A percentile compares a stretch with the other conserved stretches of the same genome.
phyloP scores from a whole-genome alignment of 1,140 invertebrate genomes.

The Psilanteris sp. region DNA sequence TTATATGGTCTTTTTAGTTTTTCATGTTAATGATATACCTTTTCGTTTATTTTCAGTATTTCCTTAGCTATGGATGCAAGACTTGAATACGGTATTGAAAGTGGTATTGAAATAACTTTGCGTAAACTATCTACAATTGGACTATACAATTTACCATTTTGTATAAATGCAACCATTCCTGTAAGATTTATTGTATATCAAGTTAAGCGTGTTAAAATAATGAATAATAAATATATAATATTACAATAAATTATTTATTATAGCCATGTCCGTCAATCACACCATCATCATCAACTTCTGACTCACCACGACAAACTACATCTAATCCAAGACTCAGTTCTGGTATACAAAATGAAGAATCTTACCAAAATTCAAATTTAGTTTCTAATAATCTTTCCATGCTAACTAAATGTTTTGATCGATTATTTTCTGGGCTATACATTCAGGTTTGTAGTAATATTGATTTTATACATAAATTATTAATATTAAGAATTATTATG shows the following conservation, averaged over 20 bases:
- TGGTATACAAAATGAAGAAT: slow-evolving; percentile 36
- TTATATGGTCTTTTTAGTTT: no score
- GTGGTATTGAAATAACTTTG: slow-evolving; percentile 85
- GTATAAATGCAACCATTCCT: slow-evolving; percentile 80
- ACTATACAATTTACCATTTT: slow-evolving; percentile 82
- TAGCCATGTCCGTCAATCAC: slow-evolving; percentile 16
- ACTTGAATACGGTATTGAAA: slow-evolving; percentile 87
- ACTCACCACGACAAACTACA: slow-evolving; percentile 64
- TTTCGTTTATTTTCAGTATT: slow-evolving; percentile 72
- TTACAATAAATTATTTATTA: no score
- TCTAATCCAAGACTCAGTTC: slow-evolving; percentile 43
- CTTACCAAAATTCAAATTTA: slow-evolving; percentile 68
- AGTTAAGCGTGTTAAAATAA: no score
- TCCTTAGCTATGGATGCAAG: slow-evolving; percentile 88
- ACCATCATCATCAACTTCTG: slow-evolving; percentile 46
- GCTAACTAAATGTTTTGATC: slow-evolving; percentile 86
- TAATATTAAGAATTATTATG: no score
- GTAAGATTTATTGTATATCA: slow-evolving; percentile 50
- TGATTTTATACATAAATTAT: slow-evolving; percentile 17
- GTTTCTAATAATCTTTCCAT: slow-evolving; percentile 80
- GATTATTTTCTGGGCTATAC: slow-evolving; percentile 83
- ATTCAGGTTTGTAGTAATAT: slow-evolving; percentile 69
- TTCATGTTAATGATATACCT: no score
- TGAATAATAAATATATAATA: no score
- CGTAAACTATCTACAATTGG: slow-evolving; percentile 84